These are phyloP conservation scores for Temnothorax longispinosus DNA, from an alignment of 1,140 invertebrate genomes.

Conservation along the genomic window DNA sequence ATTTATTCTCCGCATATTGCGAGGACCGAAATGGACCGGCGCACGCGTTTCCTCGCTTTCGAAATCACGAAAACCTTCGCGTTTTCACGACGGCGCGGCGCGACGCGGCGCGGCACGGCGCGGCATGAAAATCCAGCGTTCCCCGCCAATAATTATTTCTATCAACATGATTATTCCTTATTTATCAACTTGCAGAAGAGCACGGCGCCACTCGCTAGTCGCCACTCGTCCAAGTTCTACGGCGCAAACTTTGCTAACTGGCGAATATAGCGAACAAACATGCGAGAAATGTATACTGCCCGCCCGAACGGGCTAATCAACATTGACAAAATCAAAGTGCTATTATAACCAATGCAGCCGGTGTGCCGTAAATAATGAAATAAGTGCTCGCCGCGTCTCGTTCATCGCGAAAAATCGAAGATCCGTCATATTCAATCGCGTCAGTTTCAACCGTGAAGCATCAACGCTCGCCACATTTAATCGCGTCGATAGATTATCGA, in stretches of 20 bases:
- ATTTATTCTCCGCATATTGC: conserved; percentile 14
- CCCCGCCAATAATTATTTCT: not conserved
- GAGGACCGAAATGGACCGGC: not conserved
- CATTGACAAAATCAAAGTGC: conserved; percentile 25
- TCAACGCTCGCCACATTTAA: not conserved
- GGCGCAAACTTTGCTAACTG: conserved; percentile 47
- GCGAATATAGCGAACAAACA: conserved; percentile 15
- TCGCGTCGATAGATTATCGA: not conserved
- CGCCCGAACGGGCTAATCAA: conserved; percentile 32
- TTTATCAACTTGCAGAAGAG: conserved; percentile 26
- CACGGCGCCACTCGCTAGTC: not conserved
- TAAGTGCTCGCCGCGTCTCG: not conserved
- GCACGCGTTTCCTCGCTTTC: not conserved
- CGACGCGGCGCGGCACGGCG: no score
- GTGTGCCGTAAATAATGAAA: not conserved
- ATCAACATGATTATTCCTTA: not conserved
- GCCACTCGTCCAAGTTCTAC: conserved; percentile 23
- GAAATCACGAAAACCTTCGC: not conserved
- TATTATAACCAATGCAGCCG: conserved; percentile 21
- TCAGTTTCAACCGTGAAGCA: not conserved
- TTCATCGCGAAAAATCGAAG: not conserved
- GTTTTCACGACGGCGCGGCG: not conserved
- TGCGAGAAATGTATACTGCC: conserved; percentile 1
- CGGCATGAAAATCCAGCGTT: not conserved
- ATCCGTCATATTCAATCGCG: conserved; percentile 2